Evolutionary conservation across 2,113 vertebrate genomes (phyloP), one percentile per base, ranked within the genome.

Genomic region (Zosterops lateralis): DNA sequence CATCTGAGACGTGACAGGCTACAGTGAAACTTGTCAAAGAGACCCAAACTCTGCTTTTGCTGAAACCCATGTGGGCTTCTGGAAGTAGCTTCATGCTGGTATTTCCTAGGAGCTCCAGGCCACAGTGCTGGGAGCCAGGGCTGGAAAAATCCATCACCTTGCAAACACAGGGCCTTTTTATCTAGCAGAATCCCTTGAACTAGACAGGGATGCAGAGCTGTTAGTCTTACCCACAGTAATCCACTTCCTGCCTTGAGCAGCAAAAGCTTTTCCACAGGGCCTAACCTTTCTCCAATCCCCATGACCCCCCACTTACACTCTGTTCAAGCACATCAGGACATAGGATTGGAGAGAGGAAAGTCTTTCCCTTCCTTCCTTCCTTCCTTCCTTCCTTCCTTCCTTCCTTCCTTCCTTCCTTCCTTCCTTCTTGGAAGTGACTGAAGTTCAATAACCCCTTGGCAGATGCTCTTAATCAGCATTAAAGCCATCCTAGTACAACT

Each of bases 1-100:
- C 86, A 96, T 91, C 81, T 93, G 84, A 96, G 83, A 96, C 26
- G 31, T 82, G 89, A 92, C 66, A 85, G 68, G 80, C 92, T 85
- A 89, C 50, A 90, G 64, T 48, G 74, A 95, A 89, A 92, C 51
- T 28, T 83, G 68, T 82, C 70, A 87, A 74, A 86, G 40, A 79
- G 70, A 77, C 67, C 24, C 47, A 82, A 70, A 42, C 29, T 57
- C 73, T 75, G 64, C 50, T 85, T 73, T 91, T 94, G 79, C 75
- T 64, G 48, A 77, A 48, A 88, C 17, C 45, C 48, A 70, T 2
- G 5, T 6, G 5, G 58, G 25, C 51, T 90, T 81, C 75, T 91
- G 68, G 65, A 87, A 65, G 66, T 10, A 50, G 54, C 53, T 58
- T 76, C 29, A 62, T 89, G 32, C 17, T 58, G 76, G 28, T 71